These are phyloP conservation scores for Xiphorhynchus elegans DNA, from an alignment of 2,113 vertebrate genomes.

Conservation along the genomic window DNA sequence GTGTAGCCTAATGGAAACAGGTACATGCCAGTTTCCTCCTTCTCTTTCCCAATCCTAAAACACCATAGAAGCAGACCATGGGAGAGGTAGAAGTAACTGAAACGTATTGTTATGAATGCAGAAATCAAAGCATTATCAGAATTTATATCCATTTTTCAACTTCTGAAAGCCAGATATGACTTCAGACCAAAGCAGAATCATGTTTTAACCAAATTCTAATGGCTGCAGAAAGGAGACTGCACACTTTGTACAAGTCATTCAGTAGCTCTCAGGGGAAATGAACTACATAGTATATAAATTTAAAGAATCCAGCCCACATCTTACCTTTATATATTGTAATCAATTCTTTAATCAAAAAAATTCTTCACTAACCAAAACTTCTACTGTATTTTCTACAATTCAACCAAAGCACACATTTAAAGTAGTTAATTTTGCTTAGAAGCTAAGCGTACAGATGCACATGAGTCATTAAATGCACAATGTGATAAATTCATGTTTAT, in stretches of 20 bases:
- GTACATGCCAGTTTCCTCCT: background rate
- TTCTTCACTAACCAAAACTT: background rate
- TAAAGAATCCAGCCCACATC: background rate
- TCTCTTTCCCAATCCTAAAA: background rate
- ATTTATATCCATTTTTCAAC: background rate
- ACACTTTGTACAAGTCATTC: background rate
- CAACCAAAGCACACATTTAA: background rate
- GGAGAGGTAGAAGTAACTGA: background rate
- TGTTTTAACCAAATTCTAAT: background rate
- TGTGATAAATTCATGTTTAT: background rate
- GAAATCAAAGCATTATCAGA: background rate
- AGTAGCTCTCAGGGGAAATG: background rate
- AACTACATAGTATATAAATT: background rate
- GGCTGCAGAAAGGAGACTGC: background rate
- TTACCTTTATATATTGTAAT: background rate
- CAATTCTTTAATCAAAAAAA: background rate
- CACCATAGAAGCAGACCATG: background rate
- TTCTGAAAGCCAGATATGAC: background rate
- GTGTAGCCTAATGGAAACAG: background rate
- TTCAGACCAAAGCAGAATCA: background rate
- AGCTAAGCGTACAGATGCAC: background rate
- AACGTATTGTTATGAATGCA: background rate
- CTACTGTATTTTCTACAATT: background rate
- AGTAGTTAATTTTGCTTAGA: background rate
- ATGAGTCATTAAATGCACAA: background rate